Evolutionary conservation across 2,888 invertebrate species (phyloP), one percentile per base, ranked within the genome.

Genomic region (Schizotus pectinicornis): DNA sequence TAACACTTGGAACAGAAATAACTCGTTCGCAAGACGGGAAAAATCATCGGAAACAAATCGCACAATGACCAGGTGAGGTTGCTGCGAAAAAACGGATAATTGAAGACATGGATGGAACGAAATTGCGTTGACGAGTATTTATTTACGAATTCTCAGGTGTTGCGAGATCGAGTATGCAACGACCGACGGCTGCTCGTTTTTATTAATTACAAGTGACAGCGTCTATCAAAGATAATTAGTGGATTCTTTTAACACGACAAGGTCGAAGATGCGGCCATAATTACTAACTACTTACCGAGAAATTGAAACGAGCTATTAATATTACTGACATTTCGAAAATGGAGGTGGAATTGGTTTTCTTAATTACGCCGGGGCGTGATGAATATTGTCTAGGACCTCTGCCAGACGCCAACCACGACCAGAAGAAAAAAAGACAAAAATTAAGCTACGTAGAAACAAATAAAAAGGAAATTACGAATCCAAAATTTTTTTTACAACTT

Each of bases 191-290:
- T 60, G 56, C 59, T 64, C 59, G 63, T 63, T 63, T 58, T 60
- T 58, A 60, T 61, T 66, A 66, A 66, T 66, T 66, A 59, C 53
- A 51, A 62, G 58, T 64, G 66, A 66, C 66, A 63, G 63, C 61
- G 57, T 59, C 62, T 61, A 66, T 66, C 64, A 64, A 61, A 64
- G 58, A 63, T 63, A 66, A 64, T 66, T 63, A 66, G 61, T 59
- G 61, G 59, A 63, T 56, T 62, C 57, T 65, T 59, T 62, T 61
- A 63, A 65, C 62, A 62, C 48, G 59, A 58, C 65, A 63, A 63
- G 65, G 65, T 60, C 60, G 49, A 47, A 54, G 41, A 48, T 46
- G 38, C 43, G 38, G 36, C 51, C 35, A 52, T 52, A 52, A 52
- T 52, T 52, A 52, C 36, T 14, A 52, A 52, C 51, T 49, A 46